Base-by-base conservation (phyloP, 2,797 vertebrate species). In the Pithecia hirsuta region DNA sequence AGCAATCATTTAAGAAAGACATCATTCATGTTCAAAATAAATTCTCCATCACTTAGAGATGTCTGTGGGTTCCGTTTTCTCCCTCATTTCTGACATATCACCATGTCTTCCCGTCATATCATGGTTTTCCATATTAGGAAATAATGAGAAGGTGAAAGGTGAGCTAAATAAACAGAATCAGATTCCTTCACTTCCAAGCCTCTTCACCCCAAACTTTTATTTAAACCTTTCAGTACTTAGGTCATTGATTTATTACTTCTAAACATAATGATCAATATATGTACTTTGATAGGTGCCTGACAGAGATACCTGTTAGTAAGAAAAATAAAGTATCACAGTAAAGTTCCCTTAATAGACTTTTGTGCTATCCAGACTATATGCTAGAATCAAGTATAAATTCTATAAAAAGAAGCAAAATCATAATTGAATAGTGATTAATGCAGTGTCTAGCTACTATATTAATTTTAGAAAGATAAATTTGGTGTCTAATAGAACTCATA, bases 381-480 rank as follows among this genome's bases (percentile, higher is more conserved):
- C 3, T 90, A 87, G 67, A 89, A 93, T 97, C 92, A 84, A 44
- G 6, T 64, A 88, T 46, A 86, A 94, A 82, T 64, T 97, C 92
- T 97, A 87, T 96, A 96, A 96, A 98, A 96, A 89, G 91, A 92
- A 96, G 61, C 70, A 94, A 97, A 96, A 93, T 97, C 84, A 52
- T 96, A 97, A 97, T 78, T 96, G 79, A 97, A 89, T 87, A 96
- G 46, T 97, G 93, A 97, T 93, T 92, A 96, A 95, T 91, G n/a
- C 41, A 81, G 24, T 97, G 70, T 98, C 95, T 97, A 95, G 76
- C 50, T 95, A 78, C 89, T 95, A 59, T 86, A 91, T 93, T 98
- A 97, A 96, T 96, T 98, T 97, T 92, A 96, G 97, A 97, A 97
- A 92, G 92, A 87, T 89, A 96, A 93, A 93, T 96, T 94, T 96